Evolutionary conservation across 2,113 vertebrate species (phyloP).

Genomic region (Sylvia atricapilla): DNA sequence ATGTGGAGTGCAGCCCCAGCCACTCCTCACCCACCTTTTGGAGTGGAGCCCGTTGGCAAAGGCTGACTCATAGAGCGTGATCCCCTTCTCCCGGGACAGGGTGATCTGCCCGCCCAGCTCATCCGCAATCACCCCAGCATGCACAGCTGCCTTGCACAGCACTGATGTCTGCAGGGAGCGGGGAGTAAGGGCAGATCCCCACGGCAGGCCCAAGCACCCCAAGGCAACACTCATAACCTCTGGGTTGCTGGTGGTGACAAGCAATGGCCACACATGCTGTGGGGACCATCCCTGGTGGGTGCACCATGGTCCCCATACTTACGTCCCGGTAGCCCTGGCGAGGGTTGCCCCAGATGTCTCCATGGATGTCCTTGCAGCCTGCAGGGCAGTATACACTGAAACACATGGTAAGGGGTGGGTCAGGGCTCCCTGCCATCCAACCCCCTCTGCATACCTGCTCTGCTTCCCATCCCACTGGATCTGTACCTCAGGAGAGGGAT

Average conservation of each 20-base stretch:
- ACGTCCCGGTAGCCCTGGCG: slow-evolving; percentile 86
- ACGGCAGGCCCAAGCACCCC: not conserved
- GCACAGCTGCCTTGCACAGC: slow-evolving; percentile 84
- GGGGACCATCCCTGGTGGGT: fast-evolving
- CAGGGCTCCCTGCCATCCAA: not conserved
- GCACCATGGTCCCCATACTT: slow-evolving; percentile 45
- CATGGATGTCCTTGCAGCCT: slow-evolving; percentile 79
- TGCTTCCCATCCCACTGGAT: fast-evolving
- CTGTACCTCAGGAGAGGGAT: not conserved
- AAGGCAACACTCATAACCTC: not conserved
- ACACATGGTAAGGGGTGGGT: not conserved
- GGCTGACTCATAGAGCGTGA: slow-evolving; percentile 81
- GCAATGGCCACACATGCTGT: fast-evolving
- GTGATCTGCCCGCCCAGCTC: slow-evolving; percentile 76
- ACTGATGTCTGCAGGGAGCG: slow-evolving; percentile 78
- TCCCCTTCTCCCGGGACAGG: slow-evolving; percentile 75
- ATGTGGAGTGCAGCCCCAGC: not conserved
- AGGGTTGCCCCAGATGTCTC: slow-evolving; percentile 84
- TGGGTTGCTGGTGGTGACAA: not conserved
- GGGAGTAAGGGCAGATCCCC: not conserved
- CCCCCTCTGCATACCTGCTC: fast-evolving
- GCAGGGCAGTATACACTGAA: slow-evolving; percentile 84
- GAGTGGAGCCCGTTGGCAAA: slow-evolving; percentile 84
- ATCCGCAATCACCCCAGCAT: slow-evolving; percentile 78
- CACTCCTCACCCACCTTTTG: slow-evolving; percentile 72